phyloP scores from a whole-genome alignment of 2,888 invertebrate genomes.

The Amiota communis region DNA sequence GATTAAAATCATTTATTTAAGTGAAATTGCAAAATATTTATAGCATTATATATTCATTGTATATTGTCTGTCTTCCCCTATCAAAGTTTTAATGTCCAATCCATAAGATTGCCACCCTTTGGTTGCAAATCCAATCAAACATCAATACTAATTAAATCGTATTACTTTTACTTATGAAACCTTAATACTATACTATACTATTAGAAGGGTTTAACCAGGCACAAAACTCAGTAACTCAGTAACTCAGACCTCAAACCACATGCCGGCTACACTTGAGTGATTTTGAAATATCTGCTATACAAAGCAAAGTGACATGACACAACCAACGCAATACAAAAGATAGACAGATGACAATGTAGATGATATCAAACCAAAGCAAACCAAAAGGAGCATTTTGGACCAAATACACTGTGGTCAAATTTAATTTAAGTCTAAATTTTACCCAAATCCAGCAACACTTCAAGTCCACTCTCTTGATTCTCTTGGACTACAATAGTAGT shows the following conservation, averaged over 20 bases:
- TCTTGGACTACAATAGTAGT: too few relatives aligned
- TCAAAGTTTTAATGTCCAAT: too few relatives aligned
- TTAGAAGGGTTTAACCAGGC: background rate
- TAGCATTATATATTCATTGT: too few relatives aligned
- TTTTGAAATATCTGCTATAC: constrained; percentile 18
- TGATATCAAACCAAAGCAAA: background rate
- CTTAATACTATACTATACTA: background rate
- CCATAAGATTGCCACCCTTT: too few relatives aligned
- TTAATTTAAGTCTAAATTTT: constrained; percentile 56
- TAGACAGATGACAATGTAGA: background rate
- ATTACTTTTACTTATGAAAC: background rate
- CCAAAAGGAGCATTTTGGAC: background rate
- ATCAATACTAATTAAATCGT: constrained; percentile 13
- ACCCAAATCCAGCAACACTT: constrained; percentile 12
- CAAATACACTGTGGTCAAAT: constrained; percentile 57
- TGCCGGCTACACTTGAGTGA: constrained; percentile 20
- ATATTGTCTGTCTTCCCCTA: too few relatives aligned
- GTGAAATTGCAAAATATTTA: too few relatives aligned
- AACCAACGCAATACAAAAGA: background rate
- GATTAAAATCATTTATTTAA: too few relatives aligned
- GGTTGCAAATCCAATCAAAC: background rate
- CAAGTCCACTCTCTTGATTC: background rate
- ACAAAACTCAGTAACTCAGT: background rate
- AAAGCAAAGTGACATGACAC: constrained; percentile 14
- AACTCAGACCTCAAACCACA: background rate